Evolutionary conservation across 2,797 vertebrate species (phyloP).

Genomic region (Thaleichthys pacificus): DNA sequence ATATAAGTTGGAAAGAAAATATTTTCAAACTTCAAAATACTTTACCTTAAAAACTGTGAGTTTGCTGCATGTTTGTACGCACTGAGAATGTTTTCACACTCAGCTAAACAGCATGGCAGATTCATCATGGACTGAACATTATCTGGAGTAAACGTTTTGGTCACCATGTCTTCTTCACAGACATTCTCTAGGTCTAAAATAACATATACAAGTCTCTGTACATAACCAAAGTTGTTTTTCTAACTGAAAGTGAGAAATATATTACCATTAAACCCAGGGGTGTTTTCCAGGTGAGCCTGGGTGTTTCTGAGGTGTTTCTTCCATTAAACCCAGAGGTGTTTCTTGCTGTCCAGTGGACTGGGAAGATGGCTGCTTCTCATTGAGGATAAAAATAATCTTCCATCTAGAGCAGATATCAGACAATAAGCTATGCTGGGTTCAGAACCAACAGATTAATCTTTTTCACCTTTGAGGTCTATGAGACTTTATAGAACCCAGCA

Average conservation of each 20-base stretch:
- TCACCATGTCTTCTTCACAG: not conserved
- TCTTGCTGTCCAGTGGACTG: not conserved
- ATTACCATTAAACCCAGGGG: no score
- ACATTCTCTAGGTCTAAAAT: not conserved
- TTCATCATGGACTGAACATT: no score
- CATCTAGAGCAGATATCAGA: not conserved
- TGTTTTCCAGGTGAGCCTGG: no score
- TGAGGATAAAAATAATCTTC: not conserved
- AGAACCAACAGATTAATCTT: not conserved
- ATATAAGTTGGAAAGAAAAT: no score
- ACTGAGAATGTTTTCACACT: no score
- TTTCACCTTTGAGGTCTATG: not conserved
- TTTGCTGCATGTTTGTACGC: no score
- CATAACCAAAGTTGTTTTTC: not conserved
- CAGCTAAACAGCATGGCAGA: no score
- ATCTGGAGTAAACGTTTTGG: not conserved
- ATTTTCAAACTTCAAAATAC: no score
- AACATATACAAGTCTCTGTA: not conserved
- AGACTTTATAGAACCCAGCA: not conserved
- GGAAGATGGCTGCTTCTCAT: not conserved
- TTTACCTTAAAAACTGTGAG: no score
- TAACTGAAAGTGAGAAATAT: no score
- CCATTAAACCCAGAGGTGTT: no score
- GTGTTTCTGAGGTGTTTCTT: no score
- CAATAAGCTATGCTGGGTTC: not conserved